Evolutionary conservation across 2,888 invertebrate genomes (phyloP).

Genomic region (Perizoma affinitatum): DNA sequence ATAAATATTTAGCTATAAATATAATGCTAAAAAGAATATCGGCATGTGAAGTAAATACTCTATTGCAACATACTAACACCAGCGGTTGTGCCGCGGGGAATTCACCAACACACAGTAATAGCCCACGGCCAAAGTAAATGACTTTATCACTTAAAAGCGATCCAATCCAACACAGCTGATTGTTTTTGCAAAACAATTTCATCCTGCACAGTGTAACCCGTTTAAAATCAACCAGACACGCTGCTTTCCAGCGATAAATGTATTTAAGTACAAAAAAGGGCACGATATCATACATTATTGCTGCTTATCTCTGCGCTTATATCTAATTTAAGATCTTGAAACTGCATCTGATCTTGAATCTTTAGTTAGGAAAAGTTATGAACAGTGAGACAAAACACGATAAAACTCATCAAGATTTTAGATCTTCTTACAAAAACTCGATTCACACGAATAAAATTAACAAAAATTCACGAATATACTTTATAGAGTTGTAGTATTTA

Average conservation of each 20-base stretch:
- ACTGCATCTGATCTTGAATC: too few relatives aligned
- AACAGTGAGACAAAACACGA: too few relatives aligned
- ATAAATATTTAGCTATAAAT: conserved; percentile 8
- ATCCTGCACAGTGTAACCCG: conserved; percentile 25
- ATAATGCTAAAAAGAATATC: neutral
- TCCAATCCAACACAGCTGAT: conserved; percentile 37
- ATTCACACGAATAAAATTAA: too few relatives aligned
- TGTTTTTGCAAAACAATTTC: conserved; percentile 48
- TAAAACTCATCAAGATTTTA: too few relatives aligned
- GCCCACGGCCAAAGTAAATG: conserved; percentile 38
- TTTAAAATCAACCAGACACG: conserved; percentile 45
- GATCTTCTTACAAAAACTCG: too few relatives aligned
- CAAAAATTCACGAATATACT: too few relatives aligned
- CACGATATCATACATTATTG: conserved; percentile 15
- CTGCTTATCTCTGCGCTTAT: conserved; percentile 42
- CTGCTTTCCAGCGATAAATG: neutral
- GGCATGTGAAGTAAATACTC: conserved; percentile 13
- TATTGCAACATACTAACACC: conserved; percentile 43
- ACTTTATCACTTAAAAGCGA: conserved; percentile 37
- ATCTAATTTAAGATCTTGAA: too few relatives aligned
- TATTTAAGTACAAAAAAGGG: neutral
- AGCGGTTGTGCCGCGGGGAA: conserved; percentile 53
- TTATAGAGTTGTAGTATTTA: too few relatives aligned
- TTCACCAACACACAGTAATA: conserved; percentile 44
- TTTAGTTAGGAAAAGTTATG: too few relatives aligned